Evolutionary conservation across 2,888 invertebrate species (phyloP), one percentile per base, ranked within the genome.

Genomic region (Thymelicus lineola): DNA sequence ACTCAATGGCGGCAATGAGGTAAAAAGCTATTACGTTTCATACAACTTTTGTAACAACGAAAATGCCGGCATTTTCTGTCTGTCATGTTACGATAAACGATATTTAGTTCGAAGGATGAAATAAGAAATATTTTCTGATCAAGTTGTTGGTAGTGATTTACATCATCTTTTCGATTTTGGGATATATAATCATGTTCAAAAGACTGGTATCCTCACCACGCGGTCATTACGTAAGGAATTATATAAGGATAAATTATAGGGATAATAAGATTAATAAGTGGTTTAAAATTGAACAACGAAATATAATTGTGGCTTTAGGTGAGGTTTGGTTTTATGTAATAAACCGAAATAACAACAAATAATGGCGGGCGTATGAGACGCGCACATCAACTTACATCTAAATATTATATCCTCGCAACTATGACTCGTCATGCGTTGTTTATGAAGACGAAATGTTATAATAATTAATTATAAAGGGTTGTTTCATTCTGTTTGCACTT

Each of bases 191-290:
- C 61, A 55, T 66, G 46, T 66, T 20, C 15, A 68, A 70, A 75
- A 73, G 61, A 71, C 58, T 28, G 48, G 70, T 57, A 73, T 75
- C 71, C 74, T 78, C 73, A 80, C 82, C 86, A 86, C 82, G 87
- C 81, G 84, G 84, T 81, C 75, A 82, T 90, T 90, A 90, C 89
- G 88, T 89, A 89, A 90, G 86, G 84, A 85, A 87, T 88, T 89
- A 88, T 86, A 82, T 89, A 82, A 84, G 79, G 77, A 78, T 73
- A 80, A 79, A 80, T 76, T 71, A 79, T 75, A 78, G 82, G 83
- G 82, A 80, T 82, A 79, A 78, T 75, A 71, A 38, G 14, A 28
- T 15, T 35, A 12, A 7, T 48, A 14, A 2, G 28, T 2, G 5
- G 28, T 28, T 5, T 28, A 2, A 12, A 35, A 14, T 9, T 12